Conservation (phyloP, 2,888 invertebrate genomes). For the Diogma glabrata region DNA sequence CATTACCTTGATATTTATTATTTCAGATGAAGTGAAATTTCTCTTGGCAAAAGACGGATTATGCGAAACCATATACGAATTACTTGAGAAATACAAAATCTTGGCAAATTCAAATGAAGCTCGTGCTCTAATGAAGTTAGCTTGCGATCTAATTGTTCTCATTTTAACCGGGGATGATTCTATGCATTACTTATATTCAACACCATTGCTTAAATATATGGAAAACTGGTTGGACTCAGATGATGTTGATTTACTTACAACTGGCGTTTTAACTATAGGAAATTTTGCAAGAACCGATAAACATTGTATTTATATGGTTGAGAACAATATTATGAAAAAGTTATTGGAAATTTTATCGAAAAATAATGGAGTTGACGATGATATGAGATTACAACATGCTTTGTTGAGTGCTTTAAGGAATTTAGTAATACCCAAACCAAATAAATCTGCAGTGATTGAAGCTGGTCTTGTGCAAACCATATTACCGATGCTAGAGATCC, state of each 20-base stretch:
- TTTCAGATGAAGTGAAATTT: conserved; percentile 68
- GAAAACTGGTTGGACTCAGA: conserved; percentile 64
- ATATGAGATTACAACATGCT: conserved; percentile 42
- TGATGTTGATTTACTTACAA: conserved; percentile 64
- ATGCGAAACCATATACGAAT: conserved; percentile 60
- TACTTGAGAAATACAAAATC: conserved; percentile 58
- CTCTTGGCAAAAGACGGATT: conserved; percentile 64
- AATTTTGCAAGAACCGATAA: conserved; percentile 82
- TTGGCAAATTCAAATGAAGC: conserved; percentile 51
- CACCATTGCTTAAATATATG: conserved; percentile 55
- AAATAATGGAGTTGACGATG: conserved; percentile 46
- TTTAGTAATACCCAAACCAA: conserved; percentile 57
- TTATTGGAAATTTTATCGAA: conserved; percentile 43
- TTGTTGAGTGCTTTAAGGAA: conserved; percentile 61
- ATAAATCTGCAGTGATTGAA: conserved; percentile 61
- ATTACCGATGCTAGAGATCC: conserved; percentile 54
- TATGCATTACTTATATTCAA: conserved; percentile 71
- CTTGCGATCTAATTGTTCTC: conserved; percentile 74
- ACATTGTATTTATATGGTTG: conserved; percentile 74
- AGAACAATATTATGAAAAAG: conserved; percentile 62
- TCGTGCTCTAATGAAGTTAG: conserved; percentile 62
- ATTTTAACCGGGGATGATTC: conserved; percentile 81
- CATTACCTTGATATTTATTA: conserved; percentile 23
- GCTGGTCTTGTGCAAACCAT: conserved; percentile 62
- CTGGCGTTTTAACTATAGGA: conserved; percentile 74